Percentiles rank a stretch among this genome's conserved stretches.
These are phyloP conservation scores for Styela clava DNA, from an alignment of 23 tunicate species.

Conservation along the genomic window DNA sequence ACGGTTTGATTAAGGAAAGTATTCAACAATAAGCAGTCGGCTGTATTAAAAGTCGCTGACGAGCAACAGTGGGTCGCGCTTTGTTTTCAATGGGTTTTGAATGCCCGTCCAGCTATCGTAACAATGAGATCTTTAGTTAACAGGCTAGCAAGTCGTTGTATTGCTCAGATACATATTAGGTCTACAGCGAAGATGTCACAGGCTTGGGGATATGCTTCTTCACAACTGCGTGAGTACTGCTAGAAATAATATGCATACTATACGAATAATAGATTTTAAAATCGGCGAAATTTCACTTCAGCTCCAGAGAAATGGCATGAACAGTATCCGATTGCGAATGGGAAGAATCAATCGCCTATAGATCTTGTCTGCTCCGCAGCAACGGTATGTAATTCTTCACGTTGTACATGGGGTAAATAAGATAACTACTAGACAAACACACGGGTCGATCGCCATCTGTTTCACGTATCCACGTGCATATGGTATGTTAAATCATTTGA, in stretches of 20 bases:
- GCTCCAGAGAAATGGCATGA: slow-evolving; percentile 42
- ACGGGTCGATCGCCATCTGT: too few relatives aligned
- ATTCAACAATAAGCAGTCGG: not conserved
- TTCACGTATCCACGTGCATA: too few relatives aligned
- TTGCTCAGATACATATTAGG: not conserved
- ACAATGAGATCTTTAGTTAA: not conserved
- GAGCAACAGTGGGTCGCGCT: too few relatives aligned
- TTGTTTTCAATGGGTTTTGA: too few relatives aligned
- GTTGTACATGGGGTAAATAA: too few relatives aligned
- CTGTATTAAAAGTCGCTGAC: too few relatives aligned
- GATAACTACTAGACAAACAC: too few relatives aligned
- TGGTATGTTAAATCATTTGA: too few relatives aligned
- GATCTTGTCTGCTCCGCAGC: slow-evolving; percentile 20
- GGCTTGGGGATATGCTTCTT: slow-evolving; percentile 21
- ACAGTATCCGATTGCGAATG: slow-evolving; percentile 45
- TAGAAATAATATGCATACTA: not conserved
- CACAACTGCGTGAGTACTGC: slow-evolving; percentile 3
- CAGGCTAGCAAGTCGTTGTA: not conserved
- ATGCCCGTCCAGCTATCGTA: too few relatives aligned
- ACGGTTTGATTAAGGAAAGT: not conserved
- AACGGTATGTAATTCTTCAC: slow-evolving; percentile 7
- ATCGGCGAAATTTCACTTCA: too few relatives aligned
- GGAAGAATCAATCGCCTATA: slow-evolving; percentile 66
- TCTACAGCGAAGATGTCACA: slow-evolving; percentile 8
- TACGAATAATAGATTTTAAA: too few relatives aligned